Evolutionary conservation across 2,113 vertebrate genomes (phyloP).

Genomic region (Glaucomys volans): DNA sequence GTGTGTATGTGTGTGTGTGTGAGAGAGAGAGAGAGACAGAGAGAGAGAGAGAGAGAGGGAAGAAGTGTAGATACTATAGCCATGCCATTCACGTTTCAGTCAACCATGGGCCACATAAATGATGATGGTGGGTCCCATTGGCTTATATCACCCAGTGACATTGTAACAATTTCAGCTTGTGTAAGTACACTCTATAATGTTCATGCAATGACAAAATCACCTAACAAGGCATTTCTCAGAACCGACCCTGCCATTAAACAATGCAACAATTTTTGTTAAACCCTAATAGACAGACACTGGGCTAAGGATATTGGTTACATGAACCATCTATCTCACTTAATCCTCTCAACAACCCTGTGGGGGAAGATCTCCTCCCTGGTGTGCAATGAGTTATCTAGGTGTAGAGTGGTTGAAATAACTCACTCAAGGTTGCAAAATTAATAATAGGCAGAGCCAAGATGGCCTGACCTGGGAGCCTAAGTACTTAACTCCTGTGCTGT

Average conservation of each 20-base stretch:
- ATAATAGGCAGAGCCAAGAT: neutral
- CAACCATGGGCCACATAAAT: neutral
- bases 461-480: neutral
- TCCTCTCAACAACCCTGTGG: neutral
- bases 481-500: neutral
- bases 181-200: neutral
- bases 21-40: too few species aligned
- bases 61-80: too few species aligned
- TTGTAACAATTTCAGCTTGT: neutral
- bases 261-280: neutral
- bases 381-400: neutral
- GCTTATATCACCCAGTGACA: neutral
- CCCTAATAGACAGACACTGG: neutral
- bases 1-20: neutral
- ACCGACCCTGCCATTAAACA: neutral
- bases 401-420: neutral
- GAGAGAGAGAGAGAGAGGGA: too few species aligned
- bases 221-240: neutral
- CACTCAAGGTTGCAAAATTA: neutral
- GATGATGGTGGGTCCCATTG: neutral
- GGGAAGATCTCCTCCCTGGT: neutral
- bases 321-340: neutral
- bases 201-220: neutral
- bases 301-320: neutral
- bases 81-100: neutral